Evolutionary conservation across 2,888 invertebrate genomes (phyloP).

Genomic region (Hoplodrina blanda): DNA sequence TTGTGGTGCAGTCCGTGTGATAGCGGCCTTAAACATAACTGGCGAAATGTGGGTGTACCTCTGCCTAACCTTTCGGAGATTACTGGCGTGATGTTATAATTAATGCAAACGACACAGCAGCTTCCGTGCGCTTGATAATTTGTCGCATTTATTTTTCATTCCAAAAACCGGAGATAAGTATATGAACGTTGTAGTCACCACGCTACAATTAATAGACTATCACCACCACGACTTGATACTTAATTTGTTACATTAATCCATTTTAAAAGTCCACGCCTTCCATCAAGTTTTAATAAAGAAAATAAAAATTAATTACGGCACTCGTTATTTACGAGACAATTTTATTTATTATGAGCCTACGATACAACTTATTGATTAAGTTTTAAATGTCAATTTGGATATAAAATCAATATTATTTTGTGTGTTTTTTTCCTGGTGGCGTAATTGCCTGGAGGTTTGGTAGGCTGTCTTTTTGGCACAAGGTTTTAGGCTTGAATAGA

Average conservation of each 20-base stretch:
- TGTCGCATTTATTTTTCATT: no score
- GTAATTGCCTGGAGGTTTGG: neutral
- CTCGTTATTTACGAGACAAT: slow-evolving; percentile 45
- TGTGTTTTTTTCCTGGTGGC: slow-evolving; percentile 3
- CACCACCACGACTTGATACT: slow-evolving; percentile 4
- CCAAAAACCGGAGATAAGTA: neutral
- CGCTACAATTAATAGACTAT: slow-evolving; percentile 3
- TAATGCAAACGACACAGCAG: no score
- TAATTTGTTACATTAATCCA: slow-evolving; percentile 41
- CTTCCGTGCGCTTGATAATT: no score
- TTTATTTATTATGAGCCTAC: slow-evolving; percentile 43
- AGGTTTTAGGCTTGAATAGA: no score
- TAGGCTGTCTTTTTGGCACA: no score
- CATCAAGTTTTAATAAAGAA: slow-evolving; percentile 28
- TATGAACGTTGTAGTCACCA: neutral
- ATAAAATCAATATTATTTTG: slow-evolving; percentile 38
- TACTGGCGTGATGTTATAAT: no score
- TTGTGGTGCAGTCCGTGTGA: no score
- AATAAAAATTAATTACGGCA: slow-evolving; percentile 37
- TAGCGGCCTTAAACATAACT: no score
- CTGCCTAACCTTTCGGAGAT: no score
- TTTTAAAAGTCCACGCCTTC: slow-evolving; percentile 31
- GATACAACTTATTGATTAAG: slow-evolving; percentile 40
- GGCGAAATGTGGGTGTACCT: no score
- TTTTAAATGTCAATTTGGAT: slow-evolving; percentile 55